Conservation (phyloP, 1,140 invertebrate genomes). For the Teleopsis dalmanni region DNA sequence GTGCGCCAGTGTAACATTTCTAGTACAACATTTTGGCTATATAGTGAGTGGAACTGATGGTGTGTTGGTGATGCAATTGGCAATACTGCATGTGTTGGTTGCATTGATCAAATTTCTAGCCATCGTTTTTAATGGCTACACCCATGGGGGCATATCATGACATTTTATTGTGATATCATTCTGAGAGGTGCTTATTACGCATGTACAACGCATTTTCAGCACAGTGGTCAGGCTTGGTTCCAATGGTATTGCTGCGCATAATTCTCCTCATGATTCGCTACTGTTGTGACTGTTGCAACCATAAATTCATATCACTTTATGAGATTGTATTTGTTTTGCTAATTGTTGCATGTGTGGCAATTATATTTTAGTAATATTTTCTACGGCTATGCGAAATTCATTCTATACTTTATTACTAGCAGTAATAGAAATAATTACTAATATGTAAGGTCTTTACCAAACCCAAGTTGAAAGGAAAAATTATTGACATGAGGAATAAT, state of each 20-base stretch:
- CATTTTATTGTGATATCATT: constrained; percentile 45
- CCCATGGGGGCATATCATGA: constrained; percentile 43
- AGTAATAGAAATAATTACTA: no score
- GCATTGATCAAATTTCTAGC: no score
- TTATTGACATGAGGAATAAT: no score
- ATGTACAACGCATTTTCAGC: constrained; percentile 23
- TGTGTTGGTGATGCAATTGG: background rate
- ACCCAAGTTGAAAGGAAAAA: no score
- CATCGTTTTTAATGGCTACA: no score
- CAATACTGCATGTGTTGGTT: background rate
- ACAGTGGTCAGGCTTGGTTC: no score
- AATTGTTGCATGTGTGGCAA: constrained; percentile 42
- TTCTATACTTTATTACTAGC: no score
- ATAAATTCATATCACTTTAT: constrained; percentile 42
- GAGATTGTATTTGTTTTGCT: constrained; percentile 42
- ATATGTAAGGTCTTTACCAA: no score
- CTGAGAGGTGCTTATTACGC: constrained; percentile 45
- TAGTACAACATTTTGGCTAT: no score
- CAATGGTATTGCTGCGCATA: background rate
- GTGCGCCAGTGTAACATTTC: no score
- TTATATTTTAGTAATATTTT: constrained; percentile 6
- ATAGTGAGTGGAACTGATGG: background rate
- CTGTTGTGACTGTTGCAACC: background rate
- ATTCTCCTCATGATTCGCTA: background rate
- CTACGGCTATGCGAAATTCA: no score